These are phyloP conservation scores for Heterotilapia buettikoferi DNA, from an alignment of 2,113 vertebrate species.

Conservation along the genomic window DNA sequence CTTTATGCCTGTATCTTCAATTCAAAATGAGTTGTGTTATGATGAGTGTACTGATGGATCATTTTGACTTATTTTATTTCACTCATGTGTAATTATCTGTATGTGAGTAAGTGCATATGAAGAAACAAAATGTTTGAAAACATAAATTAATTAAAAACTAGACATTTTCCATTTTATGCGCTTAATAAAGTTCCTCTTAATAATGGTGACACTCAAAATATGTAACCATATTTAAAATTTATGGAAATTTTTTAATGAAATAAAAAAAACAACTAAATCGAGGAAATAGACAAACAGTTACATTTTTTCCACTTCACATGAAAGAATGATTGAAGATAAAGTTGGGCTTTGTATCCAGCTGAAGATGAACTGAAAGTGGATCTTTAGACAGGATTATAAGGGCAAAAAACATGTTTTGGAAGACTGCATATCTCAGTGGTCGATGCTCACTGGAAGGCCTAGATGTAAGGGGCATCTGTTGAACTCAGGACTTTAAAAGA, in stretches of 20 bases:
- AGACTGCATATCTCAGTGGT: background rate
- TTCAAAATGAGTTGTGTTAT: background rate
- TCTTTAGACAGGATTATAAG: background rate
- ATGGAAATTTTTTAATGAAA: background rate
- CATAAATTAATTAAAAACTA: background rate
- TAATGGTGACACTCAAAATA: background rate
- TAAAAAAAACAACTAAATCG: background rate
- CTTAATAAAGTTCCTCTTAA: background rate
- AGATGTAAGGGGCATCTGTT: conserved; percentile 22
- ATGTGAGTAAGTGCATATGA: background rate
- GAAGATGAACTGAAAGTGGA: background rate
- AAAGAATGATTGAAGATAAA: background rate
- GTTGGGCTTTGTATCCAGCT: background rate
- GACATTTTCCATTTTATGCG: background rate
- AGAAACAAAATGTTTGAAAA: background rate
- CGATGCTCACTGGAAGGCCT: background rate
- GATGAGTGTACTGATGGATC: background rate
- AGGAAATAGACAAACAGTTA: background rate
- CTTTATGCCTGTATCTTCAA: background rate
- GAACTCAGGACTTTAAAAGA: conserved; percentile 30
- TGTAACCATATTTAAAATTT: background rate
- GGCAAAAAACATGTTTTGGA: background rate
- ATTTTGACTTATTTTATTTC: background rate
- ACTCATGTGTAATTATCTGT: background rate
- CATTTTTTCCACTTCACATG: background rate